A percentile compares a stretch with the other conserved stretches of the same genome.
Conservation (phyloP, 2,797 vertebrate genomes). For the Apogon hyalosoma region DNA sequence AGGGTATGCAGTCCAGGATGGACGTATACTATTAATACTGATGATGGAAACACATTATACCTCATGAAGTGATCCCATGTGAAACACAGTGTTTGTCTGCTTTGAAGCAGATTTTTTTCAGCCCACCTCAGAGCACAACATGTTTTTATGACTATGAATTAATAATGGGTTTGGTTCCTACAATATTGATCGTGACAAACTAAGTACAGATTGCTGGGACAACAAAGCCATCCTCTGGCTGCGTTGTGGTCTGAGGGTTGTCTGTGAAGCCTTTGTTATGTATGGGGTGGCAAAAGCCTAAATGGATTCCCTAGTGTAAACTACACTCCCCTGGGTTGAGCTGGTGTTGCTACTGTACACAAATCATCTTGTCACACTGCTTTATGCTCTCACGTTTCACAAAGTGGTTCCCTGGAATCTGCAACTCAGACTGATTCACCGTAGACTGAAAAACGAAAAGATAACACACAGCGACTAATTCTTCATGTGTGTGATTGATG, state of each 20-base stretch:
- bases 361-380: slow-evolving; percentile 67
- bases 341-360: slow-evolving; percentile 77
- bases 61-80: slow-evolving; percentile 66
- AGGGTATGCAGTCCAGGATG: slow-evolving; percentile 65
- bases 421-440: slow-evolving; percentile 23
- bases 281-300: slow-evolving; percentile 56
- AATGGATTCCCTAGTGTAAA: slow-evolving; percentile 69
- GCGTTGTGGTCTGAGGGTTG: slow-evolving; percentile 55
- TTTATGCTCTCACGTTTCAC: slow-evolving; percentile 63
- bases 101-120: slow-evolving; percentile 58
- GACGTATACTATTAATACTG: slow-evolving; percentile 80
- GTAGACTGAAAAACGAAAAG: slow-evolving; percentile 30
- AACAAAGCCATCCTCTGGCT: slow-evolving; percentile 53
- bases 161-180: slow-evolving; percentile 73
- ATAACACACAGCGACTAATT: slow-evolving; percentile 32
- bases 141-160: slow-evolving; percentile 75
- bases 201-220: slow-evolving; percentile 70
- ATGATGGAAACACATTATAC: slow-evolving; percentile 65
- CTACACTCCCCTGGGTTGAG: slow-evolving; percentile 62
- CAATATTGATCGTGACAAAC: slow-evolving; percentile 80
- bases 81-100: slow-evolving; percentile 60
- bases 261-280: slow-evolving; percentile 66
- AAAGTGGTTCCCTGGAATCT: slow-evolving; percentile 30
- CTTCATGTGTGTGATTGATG: slow-evolving; percentile 50
- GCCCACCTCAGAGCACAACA: slow-evolving; percentile 45